Evolutionary conservation across 2,113 vertebrate genomes (phyloP), one percentile per base, ranked within the genome.

Genomic region (Anarhynchus alexandrinus): DNA sequence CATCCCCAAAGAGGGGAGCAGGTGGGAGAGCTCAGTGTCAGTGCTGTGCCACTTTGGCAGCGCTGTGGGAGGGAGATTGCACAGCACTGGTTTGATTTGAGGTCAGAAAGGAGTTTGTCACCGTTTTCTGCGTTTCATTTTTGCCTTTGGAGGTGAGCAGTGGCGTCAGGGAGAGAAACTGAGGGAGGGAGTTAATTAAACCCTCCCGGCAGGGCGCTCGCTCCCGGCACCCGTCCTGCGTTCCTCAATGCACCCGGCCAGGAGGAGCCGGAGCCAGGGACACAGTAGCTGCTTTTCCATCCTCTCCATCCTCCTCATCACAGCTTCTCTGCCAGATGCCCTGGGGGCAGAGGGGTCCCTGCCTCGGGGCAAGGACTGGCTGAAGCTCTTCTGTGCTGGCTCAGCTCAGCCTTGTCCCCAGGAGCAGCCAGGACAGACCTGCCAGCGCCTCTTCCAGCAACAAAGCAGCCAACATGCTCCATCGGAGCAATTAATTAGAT

Each of bases 181-280:
- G 4, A 94, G 51, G 57, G 78, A 62, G 80, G 65, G 83, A 93
- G 42, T 82, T 94, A 96, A 94, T 96, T 95, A 95, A 91, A 94
- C n/a, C 16, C 18, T 82, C 47, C 45, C 10, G 1, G 80, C 93
- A 91, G 84, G 86, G 54, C 4, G 12, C 76, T 81, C 5, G 15
- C 86, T 92, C 51, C 89, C 10, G 2, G 65, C 62, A 52, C 86
- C 49, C 57, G 38, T 85, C 90, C 90, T 69, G 91, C 8, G 0
- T 45, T 83, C 70, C 70, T 20, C 11, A 21, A 14, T 12, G 47
- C 38, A 40, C 62, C n/a, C 11, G 1, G 43, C 26, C 70, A 95
- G 91, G 78, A 80, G 89, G 38, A 91, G 70, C 61, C 0, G 2
- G 76, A 84, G 84, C 8, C 2, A 0, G 58, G 64, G 45, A 59